Percentiles rank a stretch among this genome's conserved stretches.
Evolutionary conservation across 2,113 vertebrate genomes (phyloP).

Genomic region (Rhagologus leucostigma): DNA sequence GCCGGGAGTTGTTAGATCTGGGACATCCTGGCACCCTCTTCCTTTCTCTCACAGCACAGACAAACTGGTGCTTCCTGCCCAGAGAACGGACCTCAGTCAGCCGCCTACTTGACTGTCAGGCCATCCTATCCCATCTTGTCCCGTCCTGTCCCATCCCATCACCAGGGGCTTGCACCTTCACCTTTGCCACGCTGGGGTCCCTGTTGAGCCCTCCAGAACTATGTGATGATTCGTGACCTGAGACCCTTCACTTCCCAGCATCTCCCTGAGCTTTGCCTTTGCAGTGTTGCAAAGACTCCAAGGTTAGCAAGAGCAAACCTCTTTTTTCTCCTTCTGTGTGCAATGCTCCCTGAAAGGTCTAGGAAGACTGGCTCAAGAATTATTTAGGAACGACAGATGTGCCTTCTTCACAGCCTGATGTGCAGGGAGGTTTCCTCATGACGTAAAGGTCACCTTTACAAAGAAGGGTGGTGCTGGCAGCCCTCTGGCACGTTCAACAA

Average conservation of each 20-base stretch:
- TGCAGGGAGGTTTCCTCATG: background rate
- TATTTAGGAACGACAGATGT: background rate
- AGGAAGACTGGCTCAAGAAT: background rate
- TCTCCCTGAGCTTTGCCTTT: background rate
- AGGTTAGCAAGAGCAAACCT: background rate
- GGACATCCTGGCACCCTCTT: background rate
- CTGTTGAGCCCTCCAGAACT: background rate
- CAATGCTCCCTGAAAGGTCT: background rate
- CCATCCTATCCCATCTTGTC: background rate
- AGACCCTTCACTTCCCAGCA: background rate
- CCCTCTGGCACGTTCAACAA: fast-evolving
- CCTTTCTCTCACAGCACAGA: background rate
- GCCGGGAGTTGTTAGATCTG: background rate
- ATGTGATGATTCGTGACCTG: fast-evolving
- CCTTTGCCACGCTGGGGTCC: background rate
- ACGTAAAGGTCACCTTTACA: background rate
- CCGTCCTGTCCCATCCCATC: background rate
- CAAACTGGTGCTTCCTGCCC: background rate
- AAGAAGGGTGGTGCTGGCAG: background rate
- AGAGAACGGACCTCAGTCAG: background rate
- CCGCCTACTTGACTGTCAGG: background rate
- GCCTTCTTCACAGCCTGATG: background rate
- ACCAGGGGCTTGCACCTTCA: background rate
- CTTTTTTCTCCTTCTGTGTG: background rate
- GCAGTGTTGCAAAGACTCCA: fast-evolving